These are phyloP conservation scores for Anarrhichthys ocellatus DNA, from an alignment of 2,113 vertebrate species.

Conservation along the genomic window DNA sequence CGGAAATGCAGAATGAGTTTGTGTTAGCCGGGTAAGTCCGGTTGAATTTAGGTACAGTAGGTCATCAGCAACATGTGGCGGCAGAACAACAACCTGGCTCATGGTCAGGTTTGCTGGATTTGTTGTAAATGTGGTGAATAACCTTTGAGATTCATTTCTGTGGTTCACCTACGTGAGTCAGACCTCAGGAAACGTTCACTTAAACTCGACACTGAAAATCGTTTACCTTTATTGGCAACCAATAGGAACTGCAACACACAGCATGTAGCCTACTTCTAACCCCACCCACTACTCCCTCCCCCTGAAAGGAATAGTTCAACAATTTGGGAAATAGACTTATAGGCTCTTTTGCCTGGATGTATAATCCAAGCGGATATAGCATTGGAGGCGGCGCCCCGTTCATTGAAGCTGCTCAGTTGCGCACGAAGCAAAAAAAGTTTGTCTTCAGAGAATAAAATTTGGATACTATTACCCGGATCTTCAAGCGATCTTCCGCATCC, in stretches of 20 bases:
- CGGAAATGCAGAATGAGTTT: slow-evolving; percentile 9
- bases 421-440: no score
- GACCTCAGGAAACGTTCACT: slow-evolving; percentile 1
- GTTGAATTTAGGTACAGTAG: not conserved
- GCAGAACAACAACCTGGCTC: not conserved
- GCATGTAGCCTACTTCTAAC: no score
- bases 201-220: not conserved
- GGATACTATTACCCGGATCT: not conserved
- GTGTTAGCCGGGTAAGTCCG: not conserved
- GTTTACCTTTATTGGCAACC: not conserved
- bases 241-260: not conserved
- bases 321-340: not conserved
- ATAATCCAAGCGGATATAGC: no score
- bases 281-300: not conserved
- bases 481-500: no score
- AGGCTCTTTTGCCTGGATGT: not conserved
- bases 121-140: slow-evolving; percentile 5
- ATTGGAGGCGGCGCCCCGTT: no score
- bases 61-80: not conserved
- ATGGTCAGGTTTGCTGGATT: not conserved
- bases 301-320: not conserved
- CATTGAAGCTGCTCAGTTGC: no score
- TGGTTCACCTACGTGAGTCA: slow-evolving; percentile 6
- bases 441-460: no score
- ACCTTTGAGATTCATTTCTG: slow-evolving; percentile 9